Conservation (phyloP, 2,113 vertebrate genomes). For the Salvelinus sp. region DNA sequence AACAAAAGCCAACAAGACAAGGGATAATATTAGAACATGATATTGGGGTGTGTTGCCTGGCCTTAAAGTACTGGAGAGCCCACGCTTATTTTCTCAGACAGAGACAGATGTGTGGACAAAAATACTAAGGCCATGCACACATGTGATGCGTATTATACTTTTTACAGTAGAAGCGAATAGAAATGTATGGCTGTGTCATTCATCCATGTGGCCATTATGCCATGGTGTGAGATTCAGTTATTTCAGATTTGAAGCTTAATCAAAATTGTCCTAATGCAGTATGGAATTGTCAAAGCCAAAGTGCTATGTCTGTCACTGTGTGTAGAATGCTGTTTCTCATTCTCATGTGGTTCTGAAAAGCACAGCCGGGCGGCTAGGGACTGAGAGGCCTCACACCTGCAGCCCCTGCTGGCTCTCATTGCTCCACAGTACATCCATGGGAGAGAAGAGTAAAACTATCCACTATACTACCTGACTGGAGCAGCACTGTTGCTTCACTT, state of each 20-base stretch:
- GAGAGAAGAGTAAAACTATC: neutral
- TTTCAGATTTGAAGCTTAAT: slow-evolving; percentile 4
- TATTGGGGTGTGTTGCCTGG: too few relatives aligned
- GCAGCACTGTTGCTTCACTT: neutral
- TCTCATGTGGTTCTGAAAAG: neutral
- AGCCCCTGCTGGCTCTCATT: slow-evolving; percentile 1
- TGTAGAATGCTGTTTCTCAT: neutral
- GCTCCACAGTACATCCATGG: neutral
- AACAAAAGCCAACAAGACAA: neutral
- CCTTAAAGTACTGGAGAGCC: too few relatives aligned
- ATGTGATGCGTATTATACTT: too few relatives aligned
- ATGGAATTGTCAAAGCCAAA: slow-evolving; percentile 4
- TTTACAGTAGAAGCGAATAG: too few relatives aligned
- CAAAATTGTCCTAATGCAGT: slow-evolving; percentile 1
- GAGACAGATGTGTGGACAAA: too few relatives aligned
- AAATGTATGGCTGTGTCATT: too few relatives aligned
- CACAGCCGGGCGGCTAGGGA: neutral
- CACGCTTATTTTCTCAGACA: too few relatives aligned
- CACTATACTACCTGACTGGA: neutral
- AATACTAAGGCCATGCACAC: too few relatives aligned
- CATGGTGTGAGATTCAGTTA: neutral
- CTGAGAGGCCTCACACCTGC: neutral
- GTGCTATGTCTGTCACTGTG: neutral
- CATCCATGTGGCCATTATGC: neutral
- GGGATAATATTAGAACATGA: too few relatives aligned